Percentiles rank a stretch among this genome's conserved stretches.
Conservation (phyloP, 1,140 invertebrate genomes). For the Dendrolimus punctatus region DNA sequence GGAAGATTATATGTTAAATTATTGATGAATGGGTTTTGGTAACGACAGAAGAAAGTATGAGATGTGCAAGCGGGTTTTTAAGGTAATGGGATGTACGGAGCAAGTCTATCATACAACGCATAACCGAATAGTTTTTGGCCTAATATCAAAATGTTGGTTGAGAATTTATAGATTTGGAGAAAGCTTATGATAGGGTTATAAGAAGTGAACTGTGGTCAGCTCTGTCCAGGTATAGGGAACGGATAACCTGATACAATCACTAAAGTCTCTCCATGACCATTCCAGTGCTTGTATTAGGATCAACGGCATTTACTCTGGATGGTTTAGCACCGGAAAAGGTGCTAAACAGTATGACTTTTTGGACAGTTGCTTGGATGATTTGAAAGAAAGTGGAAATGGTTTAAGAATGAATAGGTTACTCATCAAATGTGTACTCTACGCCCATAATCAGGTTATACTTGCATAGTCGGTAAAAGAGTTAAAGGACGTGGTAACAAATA, state of each 20-base stretch:
- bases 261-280: no score
- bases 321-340: no score
- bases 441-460: no score
- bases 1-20: not conserved
- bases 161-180: not conserved
- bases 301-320: no score
- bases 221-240: not conserved
- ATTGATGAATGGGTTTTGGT: not conserved
- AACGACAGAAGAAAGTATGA: not conserved
- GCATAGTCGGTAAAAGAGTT: no score
- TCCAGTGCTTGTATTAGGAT: no score
- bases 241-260: not conserved
- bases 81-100: not conserved
- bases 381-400: no score
- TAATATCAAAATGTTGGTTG: not conserved
- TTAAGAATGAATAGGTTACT: no score
- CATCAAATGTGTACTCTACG: no score
- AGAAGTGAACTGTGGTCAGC: conserved; percentile 1
- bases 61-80: not conserved
- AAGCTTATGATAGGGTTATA: conserved; percentile 1
- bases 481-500: no score
- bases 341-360: no score
- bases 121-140: not conserved
- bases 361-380: no score
- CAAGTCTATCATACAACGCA: not conserved